phyloP scores from a whole-genome alignment of 2,113 vertebrate species.

The Baryphthengus martii region DNA sequence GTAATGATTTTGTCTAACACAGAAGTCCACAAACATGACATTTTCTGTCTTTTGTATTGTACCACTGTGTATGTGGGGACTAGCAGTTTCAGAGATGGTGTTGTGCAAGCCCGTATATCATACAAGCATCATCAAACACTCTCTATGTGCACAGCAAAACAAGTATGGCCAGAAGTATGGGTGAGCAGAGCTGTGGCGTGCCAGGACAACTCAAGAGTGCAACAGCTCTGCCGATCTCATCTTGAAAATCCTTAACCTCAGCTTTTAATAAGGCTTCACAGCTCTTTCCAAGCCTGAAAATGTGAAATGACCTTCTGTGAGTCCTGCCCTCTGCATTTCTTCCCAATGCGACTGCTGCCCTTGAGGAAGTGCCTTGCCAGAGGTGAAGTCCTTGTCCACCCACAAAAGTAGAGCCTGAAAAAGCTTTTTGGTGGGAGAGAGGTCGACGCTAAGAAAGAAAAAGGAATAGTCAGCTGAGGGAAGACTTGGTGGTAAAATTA shows the following conservation, averaged over 20 bases:
- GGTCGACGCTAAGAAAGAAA: background rate
- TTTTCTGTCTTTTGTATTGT: background rate
- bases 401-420: background rate
- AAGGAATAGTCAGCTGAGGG: fast-evolving
- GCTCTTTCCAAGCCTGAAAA: background rate
- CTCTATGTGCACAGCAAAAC: background rate
- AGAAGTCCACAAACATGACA: background rate
- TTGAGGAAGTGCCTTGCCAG: background rate
- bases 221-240: background rate
- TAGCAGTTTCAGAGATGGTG: background rate
- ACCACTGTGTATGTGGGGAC: background rate
- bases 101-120: fast-evolving
- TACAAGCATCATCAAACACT: background rate
- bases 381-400: background rate
- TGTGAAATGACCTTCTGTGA: background rate
- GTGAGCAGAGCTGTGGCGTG: background rate
- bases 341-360: fast-evolving
- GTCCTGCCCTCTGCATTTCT: background rate
- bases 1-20: background rate
- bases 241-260: background rate
- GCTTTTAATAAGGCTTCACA: background rate
- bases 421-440: background rate
- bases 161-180: background rate
- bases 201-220: background rate
- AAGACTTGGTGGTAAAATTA: background rate